Evolutionary conservation across 1,140 invertebrate species (phyloP), one percentile per base, ranked within the genome.

Genomic region (Ceratosolen solmsi): DNA sequence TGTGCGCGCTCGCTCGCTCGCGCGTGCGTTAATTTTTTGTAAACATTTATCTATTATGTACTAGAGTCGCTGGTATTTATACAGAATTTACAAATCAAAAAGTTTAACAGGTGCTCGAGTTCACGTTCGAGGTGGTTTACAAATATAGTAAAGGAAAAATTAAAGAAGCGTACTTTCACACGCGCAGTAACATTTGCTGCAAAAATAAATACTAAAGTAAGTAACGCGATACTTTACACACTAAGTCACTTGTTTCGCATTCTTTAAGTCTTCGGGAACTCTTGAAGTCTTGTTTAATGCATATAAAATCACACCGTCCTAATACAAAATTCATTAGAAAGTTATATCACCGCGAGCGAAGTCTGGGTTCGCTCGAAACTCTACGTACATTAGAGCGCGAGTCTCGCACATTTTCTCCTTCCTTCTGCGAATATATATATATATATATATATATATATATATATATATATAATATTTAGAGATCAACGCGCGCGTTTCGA

Each of bases 321-420:
- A 63, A 76, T 81, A 76, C 27, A 77, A 82, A 82, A 82, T 82
- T 82, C 74, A 82, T 86, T 87, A 88, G 86, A 87, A 88, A 88
- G 84, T 87, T 87, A 88, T 89, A 89, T 89, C 87, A 88, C 88
- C 84, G 84, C 87, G 87, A 88, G 86, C 86, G 84, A 74, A 83
- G 84, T 84, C 0, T 54, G 8, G 83, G 83, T 80, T 86, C 88
- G 84, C 86, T 87, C 85, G 84, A 88, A 87, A 87, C 87, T 87
- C 51, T 25, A 63, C 56, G 25, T 54, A 46, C 77, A 38, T 46
- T 58, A 27, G 41, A 76, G 46, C 63, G 84, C 83, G 87, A 87
- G 54, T 72, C 11, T 80, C 36, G 54, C 70, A 25, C 46, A 60
- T 74, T 80, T 74, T 80, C 63, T 80, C 54, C 25, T 17, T 49